These are phyloP conservation scores for Dryadula phaetusa DNA, from an alignment of 2,888 invertebrate species.

Conservation along the genomic window DNA sequence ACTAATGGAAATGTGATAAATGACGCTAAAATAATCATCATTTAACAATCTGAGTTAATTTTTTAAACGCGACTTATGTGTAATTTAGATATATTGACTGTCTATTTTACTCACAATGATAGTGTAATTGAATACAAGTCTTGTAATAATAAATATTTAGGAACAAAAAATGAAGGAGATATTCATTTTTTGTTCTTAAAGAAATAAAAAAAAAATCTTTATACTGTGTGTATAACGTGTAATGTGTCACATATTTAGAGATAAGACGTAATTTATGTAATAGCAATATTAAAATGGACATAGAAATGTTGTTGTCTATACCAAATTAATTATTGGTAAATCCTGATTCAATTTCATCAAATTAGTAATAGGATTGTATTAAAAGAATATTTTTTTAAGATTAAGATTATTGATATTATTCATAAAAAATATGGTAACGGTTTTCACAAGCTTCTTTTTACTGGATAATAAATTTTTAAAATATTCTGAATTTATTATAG, in stretches of 20 bases:
- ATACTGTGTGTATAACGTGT: conserved; percentile 1
- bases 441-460: not conserved
- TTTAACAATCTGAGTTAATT: not conserved
- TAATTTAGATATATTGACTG: not conserved
- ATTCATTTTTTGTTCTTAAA: too few relatives aligned
- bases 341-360: not conserved
- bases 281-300: not conserved
- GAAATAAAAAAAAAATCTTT: not conserved
- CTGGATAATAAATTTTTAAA: not conserved
- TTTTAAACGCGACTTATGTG: not conserved
- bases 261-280: conserved; percentile 6
- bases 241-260: conserved; percentile 15
- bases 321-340: conserved; percentile 4
- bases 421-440: not conserved
- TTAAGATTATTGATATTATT: not conserved
- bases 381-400: not conserved
- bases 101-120: conserved; percentile 1
- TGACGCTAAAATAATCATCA: not conserved
- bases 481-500: not conserved
- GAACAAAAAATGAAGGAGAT: not conserved
- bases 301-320: not conserved
- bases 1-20: conserved; percentile 13
- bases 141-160: not conserved
- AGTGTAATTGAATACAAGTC: not conserved
- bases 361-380: not conserved